Conservation (phyloP, 2,113 vertebrate species). For the Microtus montanus region DNA sequence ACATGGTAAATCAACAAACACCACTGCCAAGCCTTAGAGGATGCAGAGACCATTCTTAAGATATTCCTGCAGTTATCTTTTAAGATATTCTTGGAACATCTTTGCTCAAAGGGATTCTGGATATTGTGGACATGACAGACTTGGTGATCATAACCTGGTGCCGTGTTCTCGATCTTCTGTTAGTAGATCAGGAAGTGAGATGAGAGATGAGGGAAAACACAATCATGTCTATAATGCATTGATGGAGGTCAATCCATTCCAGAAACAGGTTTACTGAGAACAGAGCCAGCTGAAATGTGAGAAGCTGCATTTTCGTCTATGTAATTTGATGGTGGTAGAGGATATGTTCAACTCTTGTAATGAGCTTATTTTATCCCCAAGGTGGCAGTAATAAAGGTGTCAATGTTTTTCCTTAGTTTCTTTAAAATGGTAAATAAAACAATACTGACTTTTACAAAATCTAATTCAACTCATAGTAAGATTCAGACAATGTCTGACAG, state of each 20-base stretch:
- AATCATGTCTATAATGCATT: not conserved
- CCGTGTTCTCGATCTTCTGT: not conserved
- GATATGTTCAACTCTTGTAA: not conserved
- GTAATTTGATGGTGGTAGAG: not conserved
- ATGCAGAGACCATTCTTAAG: not conserved
- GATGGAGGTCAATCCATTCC: not conserved
- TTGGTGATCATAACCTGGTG: not conserved
- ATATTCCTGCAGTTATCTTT: not conserved
- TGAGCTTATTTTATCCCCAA: not conserved
- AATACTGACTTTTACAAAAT: not conserved
- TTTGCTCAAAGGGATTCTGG: not conserved
- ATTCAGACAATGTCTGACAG: not conserved
- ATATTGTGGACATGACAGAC: not conserved
- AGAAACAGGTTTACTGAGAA: not conserved
- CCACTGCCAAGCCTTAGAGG: not conserved
- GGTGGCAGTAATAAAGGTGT: not conserved
- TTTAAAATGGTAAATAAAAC: not conserved
- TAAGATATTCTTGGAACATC: not conserved
- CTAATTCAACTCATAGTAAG: not conserved
- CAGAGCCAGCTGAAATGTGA: not conserved
- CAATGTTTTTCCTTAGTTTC: not conserved
- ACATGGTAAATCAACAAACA: not conserved
- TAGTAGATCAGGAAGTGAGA: not conserved
- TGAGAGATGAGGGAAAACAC: not conserved
- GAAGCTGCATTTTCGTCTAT: not conserved